phyloP scores from a whole-genome alignment of 2,888 invertebrate species.

The Lasius fuliginosus region DNA sequence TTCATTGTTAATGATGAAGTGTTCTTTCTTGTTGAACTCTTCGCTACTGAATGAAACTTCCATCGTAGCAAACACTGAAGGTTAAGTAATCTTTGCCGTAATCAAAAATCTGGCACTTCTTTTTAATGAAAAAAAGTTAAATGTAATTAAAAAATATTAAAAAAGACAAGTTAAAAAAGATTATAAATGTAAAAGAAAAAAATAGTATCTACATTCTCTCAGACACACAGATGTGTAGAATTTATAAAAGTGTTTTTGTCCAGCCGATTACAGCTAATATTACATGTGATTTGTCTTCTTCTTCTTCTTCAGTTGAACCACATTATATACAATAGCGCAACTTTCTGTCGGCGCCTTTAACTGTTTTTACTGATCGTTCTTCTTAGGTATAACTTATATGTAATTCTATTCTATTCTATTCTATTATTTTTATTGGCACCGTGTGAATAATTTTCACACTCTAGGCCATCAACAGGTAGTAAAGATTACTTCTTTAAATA shows the following conservation, averaged over 20 bases:
- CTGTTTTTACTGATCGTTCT: no score
- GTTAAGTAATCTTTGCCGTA: neutral
- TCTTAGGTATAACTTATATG: no score
- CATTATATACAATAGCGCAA: neutral
- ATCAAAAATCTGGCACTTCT: neutral
- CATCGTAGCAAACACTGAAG: neutral
- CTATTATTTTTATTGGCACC: no score
- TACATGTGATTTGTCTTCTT: neutral
- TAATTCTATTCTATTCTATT: no score
- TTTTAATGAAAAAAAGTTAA: neutral
- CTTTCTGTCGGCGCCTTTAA: no score
- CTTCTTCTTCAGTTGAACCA: neutral
- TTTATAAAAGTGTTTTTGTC: neutral
- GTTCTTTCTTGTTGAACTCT: neutral
- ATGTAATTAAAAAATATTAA: neutral
- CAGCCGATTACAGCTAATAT: neutral
- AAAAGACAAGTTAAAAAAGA: neutral
- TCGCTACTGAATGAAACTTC: neutral
- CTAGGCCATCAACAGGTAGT: no score
- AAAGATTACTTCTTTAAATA: no score
- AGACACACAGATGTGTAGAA: neutral
- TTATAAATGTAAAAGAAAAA: neutral
- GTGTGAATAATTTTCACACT: no score
- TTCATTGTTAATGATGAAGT: neutral
- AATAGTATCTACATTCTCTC: neutral